Conservation (phyloP, 2,113 vertebrate species). For the Proterorhinus semilunaris region DNA sequence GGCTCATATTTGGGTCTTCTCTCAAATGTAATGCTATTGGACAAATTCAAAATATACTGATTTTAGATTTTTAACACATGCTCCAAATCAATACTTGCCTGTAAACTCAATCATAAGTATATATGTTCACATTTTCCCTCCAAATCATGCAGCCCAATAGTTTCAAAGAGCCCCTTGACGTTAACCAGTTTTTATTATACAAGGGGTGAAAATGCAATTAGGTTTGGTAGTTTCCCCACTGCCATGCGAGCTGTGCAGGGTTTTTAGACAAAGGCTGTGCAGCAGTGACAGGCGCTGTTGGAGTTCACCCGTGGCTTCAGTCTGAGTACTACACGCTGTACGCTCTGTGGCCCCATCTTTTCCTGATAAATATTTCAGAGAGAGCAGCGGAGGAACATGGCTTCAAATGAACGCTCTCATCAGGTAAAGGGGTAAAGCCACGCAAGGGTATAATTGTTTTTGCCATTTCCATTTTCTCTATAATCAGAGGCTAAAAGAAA, state of each 20-base stretch:
- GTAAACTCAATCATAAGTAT: too few relatives aligned
- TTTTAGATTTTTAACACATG: too few relatives aligned
- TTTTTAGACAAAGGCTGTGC: constrained; percentile 57
- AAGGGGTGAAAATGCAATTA: constrained; percentile 70
- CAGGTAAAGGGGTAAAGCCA: constrained; percentile 61
- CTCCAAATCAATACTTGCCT: too few relatives aligned
- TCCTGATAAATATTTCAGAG: constrained; percentile 72
- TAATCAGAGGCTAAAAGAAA: constrained; percentile 54
- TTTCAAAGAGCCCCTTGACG: too few relatives aligned
- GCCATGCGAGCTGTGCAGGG: constrained; percentile 49
- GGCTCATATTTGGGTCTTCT: too few relatives aligned
- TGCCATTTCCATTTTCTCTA: constrained; percentile 64
- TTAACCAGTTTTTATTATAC: constrained; percentile 59
- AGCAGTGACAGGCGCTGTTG: constrained; percentile 38
- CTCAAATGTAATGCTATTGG: too few relatives aligned
- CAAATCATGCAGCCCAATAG: too few relatives aligned
- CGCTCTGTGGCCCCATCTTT: constrained; percentile 57
- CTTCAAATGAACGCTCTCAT: constrained; percentile 58
- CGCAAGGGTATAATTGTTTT: constrained; percentile 76
- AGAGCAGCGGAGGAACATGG: constrained; percentile 61
- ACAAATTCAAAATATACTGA: too few relatives aligned
- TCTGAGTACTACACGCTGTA: constrained; percentile 47
- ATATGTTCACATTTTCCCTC: too few relatives aligned
- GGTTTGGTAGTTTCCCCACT: constrained; percentile 55
- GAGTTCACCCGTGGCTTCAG: constrained; percentile 52